These are phyloP conservation scores for Monomorium pharaonis DNA, from an alignment of 1,140 invertebrate species.

Conservation along the genomic window DNA sequence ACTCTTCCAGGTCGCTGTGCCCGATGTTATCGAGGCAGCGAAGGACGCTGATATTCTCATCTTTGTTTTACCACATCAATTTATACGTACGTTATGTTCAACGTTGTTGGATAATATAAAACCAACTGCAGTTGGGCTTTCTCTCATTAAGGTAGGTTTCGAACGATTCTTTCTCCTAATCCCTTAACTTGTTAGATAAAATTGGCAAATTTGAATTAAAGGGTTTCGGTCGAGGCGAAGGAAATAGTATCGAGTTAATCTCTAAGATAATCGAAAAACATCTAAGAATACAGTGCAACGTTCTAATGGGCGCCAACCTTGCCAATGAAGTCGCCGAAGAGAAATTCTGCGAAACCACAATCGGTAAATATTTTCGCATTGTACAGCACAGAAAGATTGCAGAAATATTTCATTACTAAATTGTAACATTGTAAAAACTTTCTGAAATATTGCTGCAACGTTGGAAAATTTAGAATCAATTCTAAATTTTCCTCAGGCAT, in stretches of 20 bases:
- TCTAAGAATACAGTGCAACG: constrained; percentile 90
- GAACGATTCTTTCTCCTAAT: not conserved
- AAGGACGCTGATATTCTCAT: constrained; percentile 92
- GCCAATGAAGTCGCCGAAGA: constrained; percentile 92
- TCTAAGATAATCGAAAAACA: constrained; percentile 90
- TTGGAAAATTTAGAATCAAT: too few species aligned
- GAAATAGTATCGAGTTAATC: constrained; percentile 90
- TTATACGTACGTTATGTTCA: constrained; percentile 89
- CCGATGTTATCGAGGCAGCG: constrained; percentile 90
- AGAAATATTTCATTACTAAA: too few species aligned
- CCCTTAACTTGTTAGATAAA: not conserved
- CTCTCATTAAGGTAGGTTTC: constrained; percentile 90
- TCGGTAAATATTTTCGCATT: constrained; percentile 86
- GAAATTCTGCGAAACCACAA: constrained; percentile 95
- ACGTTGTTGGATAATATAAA: constrained; percentile 90
- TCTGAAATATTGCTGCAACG: too few species aligned
- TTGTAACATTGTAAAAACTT: too few species aligned
- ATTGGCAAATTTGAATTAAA: constrained; percentile 76
- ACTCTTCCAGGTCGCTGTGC: constrained; percentile 88
- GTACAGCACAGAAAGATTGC: too few species aligned
- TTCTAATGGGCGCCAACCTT: constrained; percentile 95
- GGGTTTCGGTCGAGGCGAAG: constrained; percentile 89
- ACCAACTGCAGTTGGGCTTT: constrained; percentile 89
- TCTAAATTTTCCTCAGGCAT: too few species aligned
- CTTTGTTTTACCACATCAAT: constrained; percentile 95